Conservation (phyloP, 2,113 vertebrate species). For the Nesogale talazaci region DNA sequence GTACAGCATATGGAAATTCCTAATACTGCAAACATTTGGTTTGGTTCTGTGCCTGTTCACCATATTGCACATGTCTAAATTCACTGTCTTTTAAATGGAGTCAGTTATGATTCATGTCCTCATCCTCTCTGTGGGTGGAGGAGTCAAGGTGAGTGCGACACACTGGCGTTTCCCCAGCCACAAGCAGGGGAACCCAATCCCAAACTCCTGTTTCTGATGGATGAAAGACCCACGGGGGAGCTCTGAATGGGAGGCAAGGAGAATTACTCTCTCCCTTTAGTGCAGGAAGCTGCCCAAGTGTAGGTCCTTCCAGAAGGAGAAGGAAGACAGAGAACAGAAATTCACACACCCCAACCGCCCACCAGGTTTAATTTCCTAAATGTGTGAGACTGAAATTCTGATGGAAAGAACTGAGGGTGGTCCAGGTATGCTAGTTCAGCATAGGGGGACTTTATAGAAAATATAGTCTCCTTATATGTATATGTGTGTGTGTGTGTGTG, state of each 20-base stretch:
- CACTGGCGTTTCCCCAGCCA: background rate
- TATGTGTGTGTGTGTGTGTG: too few species aligned
- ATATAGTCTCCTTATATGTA: background rate
- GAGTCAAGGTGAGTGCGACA: background rate
- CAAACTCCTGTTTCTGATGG: background rate
- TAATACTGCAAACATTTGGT: constrained; percentile 81
- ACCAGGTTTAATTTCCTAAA: background rate
- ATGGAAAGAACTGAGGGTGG: background rate
- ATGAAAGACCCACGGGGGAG: background rate
- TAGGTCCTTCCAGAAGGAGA: background rate
- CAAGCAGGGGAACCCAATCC: background rate
- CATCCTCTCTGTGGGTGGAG: constrained; percentile 49
- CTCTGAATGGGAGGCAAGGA: fast-evolving
- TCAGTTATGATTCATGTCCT: constrained; percentile 65
- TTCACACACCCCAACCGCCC: background rate
- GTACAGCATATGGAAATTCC: constrained; percentile 81
- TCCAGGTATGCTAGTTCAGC: background rate
- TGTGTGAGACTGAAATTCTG: background rate
- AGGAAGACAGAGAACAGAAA: background rate
- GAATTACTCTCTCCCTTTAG: background rate
- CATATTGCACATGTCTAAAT: constrained; percentile 77
- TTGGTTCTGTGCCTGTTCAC: constrained; percentile 79
- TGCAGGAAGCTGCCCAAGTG: background rate
- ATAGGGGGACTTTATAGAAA: background rate
- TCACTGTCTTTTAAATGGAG: constrained; percentile 72